Evolutionary conservation across 2,888 invertebrate genomes (phyloP).

Genomic region (Pristionchus exspectatus): DNA sequence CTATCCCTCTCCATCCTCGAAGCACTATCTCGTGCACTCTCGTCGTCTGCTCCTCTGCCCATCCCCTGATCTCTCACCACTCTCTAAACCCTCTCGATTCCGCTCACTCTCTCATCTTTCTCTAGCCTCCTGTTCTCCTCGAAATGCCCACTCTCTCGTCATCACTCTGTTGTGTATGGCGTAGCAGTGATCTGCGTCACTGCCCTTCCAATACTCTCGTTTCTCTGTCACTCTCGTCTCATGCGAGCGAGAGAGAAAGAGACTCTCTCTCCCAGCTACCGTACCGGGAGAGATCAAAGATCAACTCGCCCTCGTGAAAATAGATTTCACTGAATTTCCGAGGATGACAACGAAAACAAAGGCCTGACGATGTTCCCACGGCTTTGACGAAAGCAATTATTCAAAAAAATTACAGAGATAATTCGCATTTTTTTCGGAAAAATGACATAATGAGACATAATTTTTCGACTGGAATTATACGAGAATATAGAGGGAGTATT

Average conservation of each 20-base stretch:
- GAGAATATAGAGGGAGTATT: background rate
- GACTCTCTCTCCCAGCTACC: slow-evolving; percentile 9
- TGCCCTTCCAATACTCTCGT: background rate
- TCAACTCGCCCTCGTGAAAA: slow-evolving; percentile 18
- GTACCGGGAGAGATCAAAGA: slow-evolving; percentile 44
- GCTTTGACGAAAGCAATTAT: background rate
- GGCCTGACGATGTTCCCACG: background rate
- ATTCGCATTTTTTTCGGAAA: background rate
- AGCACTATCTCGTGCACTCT: background rate
- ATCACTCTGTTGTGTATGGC: slow-evolving; percentile 52
- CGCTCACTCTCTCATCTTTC: background rate
- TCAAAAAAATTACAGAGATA: background rate
- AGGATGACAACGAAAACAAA: slow-evolving; percentile 16
- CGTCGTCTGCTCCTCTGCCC: background rate
- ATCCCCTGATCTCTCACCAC: background rate
- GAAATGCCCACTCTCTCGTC: background rate
- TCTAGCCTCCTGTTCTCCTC: background rate
- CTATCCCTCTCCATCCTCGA: background rate
- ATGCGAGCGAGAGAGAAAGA: background rate
- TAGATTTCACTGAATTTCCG: background rate
- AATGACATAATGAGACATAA: background rate
- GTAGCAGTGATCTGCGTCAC: slow-evolving; percentile 53
- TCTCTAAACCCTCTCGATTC: background rate
- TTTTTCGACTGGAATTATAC: background rate
- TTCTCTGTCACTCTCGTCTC: slow-evolving; percentile 34